phyloP scores from a whole-genome alignment of 2,797 vertebrate genomes.

The Sebastes wilsoni region DNA sequence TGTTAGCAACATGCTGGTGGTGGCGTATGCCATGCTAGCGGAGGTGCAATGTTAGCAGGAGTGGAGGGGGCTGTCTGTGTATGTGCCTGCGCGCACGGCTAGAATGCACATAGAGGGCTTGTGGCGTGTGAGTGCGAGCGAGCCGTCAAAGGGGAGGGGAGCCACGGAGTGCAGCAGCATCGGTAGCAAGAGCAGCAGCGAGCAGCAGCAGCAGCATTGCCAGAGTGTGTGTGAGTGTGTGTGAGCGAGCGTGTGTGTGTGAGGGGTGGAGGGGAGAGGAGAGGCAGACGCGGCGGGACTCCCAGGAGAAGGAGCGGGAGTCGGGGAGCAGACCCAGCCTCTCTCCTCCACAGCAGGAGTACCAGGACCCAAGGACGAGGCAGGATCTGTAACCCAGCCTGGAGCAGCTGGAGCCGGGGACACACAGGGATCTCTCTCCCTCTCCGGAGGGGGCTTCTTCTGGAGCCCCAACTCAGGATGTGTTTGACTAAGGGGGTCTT shows the following conservation, averaged over 20 bases:
- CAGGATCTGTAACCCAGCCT: constrained; percentile 59
- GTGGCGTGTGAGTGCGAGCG: constrained; percentile 72
- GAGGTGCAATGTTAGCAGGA: constrained; percentile 70
- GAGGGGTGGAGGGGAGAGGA: constrained; percentile 75
- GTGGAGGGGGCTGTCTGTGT: constrained; percentile 67
- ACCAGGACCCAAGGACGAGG: constrained; percentile 67
- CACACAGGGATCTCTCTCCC: constrained; percentile 43
- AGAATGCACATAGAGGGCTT: constrained; percentile 75
- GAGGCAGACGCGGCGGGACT: constrained; percentile 76
- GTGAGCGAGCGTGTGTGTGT: constrained; percentile 61
- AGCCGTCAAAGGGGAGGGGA: constrained; percentile 77
- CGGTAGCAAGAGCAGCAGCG: constrained; percentile 12
- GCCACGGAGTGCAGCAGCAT: constrained; percentile 65
- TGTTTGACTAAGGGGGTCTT: constrained; percentile 66
- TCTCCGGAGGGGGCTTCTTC: constrained; percentile 54
- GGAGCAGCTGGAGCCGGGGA: constrained; percentile 57
- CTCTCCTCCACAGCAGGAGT: constrained; percentile 75
- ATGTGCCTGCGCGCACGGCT: constrained; percentile 64
- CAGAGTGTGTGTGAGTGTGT: constrained; percentile 67
- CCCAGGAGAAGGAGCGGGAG: constrained; percentile 77
- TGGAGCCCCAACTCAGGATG: constrained; percentile 75
- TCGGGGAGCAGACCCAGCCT: constrained; percentile 74
- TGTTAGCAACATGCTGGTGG: constrained; percentile 70
- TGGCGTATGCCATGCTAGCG: constrained; percentile 63
- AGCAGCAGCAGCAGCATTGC: constrained; percentile 49